Percentiles rank a stretch among this genome's conserved stretches.
Conservation (phyloP, 2,113 vertebrate genomes). For the Hipposideros armiger region DNA sequence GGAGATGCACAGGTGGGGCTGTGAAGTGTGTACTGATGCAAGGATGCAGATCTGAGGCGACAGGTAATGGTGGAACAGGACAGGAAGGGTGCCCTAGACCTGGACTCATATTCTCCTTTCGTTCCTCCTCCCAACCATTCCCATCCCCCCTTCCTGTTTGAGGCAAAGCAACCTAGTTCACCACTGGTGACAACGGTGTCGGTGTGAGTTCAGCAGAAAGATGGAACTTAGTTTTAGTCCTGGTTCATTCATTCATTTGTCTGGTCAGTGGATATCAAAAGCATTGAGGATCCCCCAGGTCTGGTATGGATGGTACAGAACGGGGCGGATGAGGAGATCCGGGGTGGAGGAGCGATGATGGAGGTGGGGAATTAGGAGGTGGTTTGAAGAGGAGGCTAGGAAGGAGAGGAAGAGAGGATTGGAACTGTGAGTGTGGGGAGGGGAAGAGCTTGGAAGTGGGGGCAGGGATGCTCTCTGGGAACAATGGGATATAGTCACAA, state of each 20-base stretch:
- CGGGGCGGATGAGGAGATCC: neutral
- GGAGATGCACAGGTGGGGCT: neutral
- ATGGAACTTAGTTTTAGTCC: neutral
- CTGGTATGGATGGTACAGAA: neutral
- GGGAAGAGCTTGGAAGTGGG: constrained; percentile 51
- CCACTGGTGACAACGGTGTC: too few relatives aligned
- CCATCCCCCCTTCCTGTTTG: neutral
- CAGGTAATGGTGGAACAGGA: neutral
- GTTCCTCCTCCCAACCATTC: neutral
- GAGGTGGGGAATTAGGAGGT: neutral
- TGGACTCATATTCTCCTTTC: neutral
- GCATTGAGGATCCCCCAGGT: neutral
- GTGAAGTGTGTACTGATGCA: neutral
- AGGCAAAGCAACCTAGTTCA: neutral
- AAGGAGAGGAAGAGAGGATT: neutral
- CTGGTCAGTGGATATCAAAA: neutral
- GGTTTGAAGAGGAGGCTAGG: neutral
- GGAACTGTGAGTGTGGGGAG: neutral
- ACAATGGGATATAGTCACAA: constrained; percentile 79
- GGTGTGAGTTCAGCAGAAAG: neutral
- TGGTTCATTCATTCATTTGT: neutral
- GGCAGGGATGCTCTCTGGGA: constrained; percentile 68
- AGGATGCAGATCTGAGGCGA: neutral
- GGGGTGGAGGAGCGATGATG: neutral
- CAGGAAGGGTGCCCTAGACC: neutral